Base-by-base conservation (phyloP, 2,888 invertebrate species). In the Stegophylla sp. region DNA sequence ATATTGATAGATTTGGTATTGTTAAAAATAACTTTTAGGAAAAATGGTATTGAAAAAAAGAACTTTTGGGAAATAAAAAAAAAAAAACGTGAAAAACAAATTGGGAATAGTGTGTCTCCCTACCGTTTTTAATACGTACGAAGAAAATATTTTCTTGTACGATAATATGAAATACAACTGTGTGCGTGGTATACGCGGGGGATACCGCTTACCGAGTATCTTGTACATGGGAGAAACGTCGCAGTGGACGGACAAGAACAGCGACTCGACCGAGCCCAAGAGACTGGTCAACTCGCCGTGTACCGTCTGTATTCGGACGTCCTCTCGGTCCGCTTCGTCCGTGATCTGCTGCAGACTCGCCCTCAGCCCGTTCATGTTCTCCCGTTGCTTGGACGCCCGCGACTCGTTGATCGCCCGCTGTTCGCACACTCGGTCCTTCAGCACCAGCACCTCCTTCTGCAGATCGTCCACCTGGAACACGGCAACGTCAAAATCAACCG, bases 191-290 rank as follows among this genome's bases (percentile, higher is more conserved):
- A 7, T 7, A 34, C 1, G 1, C 9, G 23, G n/a, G n/a, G n/a
- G n/a, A 41, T 17, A 69, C 15, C 26, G 4, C 64, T 85, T 84
- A 86, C 88, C 93, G 5, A 94, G 86, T 15, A 94, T 88, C 84
- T 90, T 90, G 28, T 94, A 87, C 15, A 94, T 88, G 0, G 93
- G 92, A 17, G 93, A 89, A 69, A 92, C 91, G 84, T 92, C 91
- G 86, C 94, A 94, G 59, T 90, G 90, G 4, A 93, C 90, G 59
- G 91, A 87, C 84, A 90, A 90, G 87, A 87, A 89, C 67, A 88
- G 85, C 0, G 86, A 85, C 15, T 88, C 88, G 82, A 90, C 87
- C 48, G 88, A 89, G 53, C 85, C 85, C 82, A 88, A 85, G 20
- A 89, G 85, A 82, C 88, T 86, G 7, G 86, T 85, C 73, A 88